A percentile compares a stretch with the other conserved stretches of the same genome.
phyloP scores from a whole-genome alignment of 2,113 vertebrate species.

The Podilymbus podiceps region DNA sequence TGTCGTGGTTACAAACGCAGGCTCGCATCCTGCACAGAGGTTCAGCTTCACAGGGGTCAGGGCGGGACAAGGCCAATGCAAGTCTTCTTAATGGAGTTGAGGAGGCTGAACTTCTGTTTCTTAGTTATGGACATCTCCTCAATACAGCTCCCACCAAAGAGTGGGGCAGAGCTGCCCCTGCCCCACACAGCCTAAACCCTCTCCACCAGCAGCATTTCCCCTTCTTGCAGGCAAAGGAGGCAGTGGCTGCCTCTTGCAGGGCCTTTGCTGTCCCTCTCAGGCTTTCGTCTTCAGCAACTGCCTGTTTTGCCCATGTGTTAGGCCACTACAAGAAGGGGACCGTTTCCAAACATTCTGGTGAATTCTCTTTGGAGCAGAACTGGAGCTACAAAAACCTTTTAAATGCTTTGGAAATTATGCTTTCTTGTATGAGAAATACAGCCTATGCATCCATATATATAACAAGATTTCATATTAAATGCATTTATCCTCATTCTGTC shows the following conservation, averaged over 20 bases:
- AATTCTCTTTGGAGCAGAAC: background rate
- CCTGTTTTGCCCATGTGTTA: background rate
- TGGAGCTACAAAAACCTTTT: background rate
- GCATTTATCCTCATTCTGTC: slow-evolving; percentile 35
- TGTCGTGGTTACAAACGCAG: rapidly evolving
- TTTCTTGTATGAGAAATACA: background rate
- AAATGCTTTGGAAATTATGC: background rate
- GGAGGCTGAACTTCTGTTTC: background rate
- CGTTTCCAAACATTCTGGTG: background rate
- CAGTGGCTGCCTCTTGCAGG: background rate
- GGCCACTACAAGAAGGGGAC: background rate
- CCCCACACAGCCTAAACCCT: background rate
- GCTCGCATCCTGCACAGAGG: background rate
- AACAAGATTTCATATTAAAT: background rate
- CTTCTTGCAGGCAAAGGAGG: background rate
- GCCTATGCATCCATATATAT: background rate
- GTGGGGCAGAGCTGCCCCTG: background rate
- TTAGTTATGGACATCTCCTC: background rate
- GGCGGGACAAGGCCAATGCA: background rate
- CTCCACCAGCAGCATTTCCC: background rate
- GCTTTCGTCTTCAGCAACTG: background rate
- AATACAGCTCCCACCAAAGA: background rate
- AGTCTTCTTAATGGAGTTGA: background rate
- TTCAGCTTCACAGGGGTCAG: background rate
- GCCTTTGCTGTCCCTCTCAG: background rate